Evolutionary conservation across 2,888 invertebrate species (phyloP), one percentile per base, ranked within the genome.

Genomic region (Tridacna crocea): DNA sequence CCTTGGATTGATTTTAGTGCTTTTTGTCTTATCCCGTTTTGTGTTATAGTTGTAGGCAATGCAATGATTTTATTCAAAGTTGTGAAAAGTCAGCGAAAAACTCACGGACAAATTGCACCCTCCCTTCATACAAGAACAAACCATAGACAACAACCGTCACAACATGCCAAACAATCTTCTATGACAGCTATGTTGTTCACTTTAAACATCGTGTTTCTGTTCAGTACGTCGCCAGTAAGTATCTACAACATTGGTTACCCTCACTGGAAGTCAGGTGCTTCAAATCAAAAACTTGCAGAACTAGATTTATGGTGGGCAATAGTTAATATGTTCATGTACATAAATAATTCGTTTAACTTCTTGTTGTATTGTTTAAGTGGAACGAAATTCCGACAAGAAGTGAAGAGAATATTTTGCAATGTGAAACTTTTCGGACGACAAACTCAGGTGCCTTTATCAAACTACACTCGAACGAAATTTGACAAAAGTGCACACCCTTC

Each of bases 1-100:
- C 89, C 91, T 13, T 92, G 91, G 90, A 88, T 93, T 46, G 93
- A 93, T 84, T 80, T 91, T n/a, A 83, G 87, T 61, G 80, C 88
- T 12, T 92, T 88, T 81, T 89, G 88, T 70, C 68, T 90, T 13
- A 73, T 92, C n/a, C 93, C 93, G 0, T 90, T 90, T 24, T 15
- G 82, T 27, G 78, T 92, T 22, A 84, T 93, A 46, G 77, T 92
- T 13, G 66, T 88, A 36, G 91, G 90, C 15, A 93, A 92, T 82
- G 47, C 84, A 13, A 86, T 88, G 55, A 92, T 92, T 70, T 78
- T 91, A 4, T 72, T 86, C 12, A 89, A 88, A 80, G 87, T 91
- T 10, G 27, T 88, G 6, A 51, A 83, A 36, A 90, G 87, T 11
- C 80, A 82, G 36, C 79, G 72, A 19, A 87, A 84, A 58, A 27